phyloP scores from a whole-genome alignment of 2,113 vertebrate genomes.

The Xyliphius kryptos region DNA sequence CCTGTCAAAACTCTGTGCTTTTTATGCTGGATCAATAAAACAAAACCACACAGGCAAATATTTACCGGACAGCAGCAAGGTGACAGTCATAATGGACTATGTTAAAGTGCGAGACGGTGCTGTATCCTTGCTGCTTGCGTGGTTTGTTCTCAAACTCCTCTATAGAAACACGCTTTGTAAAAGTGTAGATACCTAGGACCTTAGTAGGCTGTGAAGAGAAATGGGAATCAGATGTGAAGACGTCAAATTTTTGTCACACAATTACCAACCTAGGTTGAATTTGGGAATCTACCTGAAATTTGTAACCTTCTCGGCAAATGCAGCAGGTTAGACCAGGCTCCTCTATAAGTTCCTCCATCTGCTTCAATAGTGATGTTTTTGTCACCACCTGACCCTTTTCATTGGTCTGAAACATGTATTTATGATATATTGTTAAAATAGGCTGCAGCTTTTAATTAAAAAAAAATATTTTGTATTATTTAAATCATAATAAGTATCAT shows the following conservation, averaged over 20 bases:
- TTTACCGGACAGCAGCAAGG: constrained; percentile 88
- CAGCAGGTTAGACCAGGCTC: constrained; percentile 96
- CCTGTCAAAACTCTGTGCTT: background rate
- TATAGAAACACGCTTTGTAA: constrained; percentile 90
- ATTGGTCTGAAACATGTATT: constrained; percentile 74
- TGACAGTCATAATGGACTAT: constrained; percentile 99
- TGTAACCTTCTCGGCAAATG: constrained; percentile 97
- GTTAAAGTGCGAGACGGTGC: constrained; percentile 99
- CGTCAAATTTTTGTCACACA: background rate
- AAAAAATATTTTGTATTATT: too few relatives aligned
- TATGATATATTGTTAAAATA: too few relatives aligned
- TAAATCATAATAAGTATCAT: too few relatives aligned
- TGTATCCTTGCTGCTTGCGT: constrained; percentile 96
- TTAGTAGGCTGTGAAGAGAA: constrained; percentile 78
- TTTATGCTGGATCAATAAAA: background rate
- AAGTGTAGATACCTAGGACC: constrained; percentile 95
- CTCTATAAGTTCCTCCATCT: constrained; percentile 99
- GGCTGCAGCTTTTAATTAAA: too few relatives aligned
- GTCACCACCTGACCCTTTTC: constrained; percentile 98
- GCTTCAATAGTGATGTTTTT: constrained; percentile 90
- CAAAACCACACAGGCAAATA: background rate
- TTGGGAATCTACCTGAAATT: constrained; percentile 82
- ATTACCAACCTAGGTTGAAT: background rate
- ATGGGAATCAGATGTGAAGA: background rate
- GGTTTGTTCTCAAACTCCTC: constrained; percentile 96